Percentiles rank a stretch among this genome's conserved stretches.
Conservation (phyloP, 2,113 vertebrate genomes). For the Dipodomys stephensi region DNA sequence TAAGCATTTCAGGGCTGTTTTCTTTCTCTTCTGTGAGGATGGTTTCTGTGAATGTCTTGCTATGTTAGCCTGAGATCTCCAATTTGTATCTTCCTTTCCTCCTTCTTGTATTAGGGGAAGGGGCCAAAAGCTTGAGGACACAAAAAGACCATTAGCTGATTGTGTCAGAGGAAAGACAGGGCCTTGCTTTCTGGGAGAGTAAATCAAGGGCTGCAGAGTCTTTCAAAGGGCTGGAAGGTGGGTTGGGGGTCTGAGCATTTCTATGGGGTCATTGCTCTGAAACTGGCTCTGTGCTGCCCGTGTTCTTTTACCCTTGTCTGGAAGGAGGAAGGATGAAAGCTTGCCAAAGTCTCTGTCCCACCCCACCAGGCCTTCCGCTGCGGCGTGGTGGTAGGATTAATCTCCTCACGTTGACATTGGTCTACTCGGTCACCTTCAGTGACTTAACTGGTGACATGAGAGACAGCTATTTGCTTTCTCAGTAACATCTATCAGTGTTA, state of each 20-base stretch:
- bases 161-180: background rate
- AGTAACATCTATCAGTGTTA: background rate
- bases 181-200: background rate
- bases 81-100: background rate
- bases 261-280: no score
- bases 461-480: background rate
- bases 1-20: background rate
- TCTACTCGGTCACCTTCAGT: background rate
- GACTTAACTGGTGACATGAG: no score
- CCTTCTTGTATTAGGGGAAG: background rate
- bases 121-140: background rate
- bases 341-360: no score
- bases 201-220: background rate
- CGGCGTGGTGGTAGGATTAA: background rate
- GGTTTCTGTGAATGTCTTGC: background rate
- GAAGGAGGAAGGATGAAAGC: background rate
- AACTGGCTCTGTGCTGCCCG: background rate
- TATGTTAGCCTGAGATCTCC: background rate
- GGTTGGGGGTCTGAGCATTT: background rate
- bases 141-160: constrained; percentile 29
- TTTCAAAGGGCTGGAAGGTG: background rate
- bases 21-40: background rate
- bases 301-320: background rate
- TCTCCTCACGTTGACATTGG: background rate
- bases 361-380: no score